Evolutionary conservation across 2,888 invertebrate species (phyloP).

Genomic region (Drosophila pseudotalamancana): DNA sequence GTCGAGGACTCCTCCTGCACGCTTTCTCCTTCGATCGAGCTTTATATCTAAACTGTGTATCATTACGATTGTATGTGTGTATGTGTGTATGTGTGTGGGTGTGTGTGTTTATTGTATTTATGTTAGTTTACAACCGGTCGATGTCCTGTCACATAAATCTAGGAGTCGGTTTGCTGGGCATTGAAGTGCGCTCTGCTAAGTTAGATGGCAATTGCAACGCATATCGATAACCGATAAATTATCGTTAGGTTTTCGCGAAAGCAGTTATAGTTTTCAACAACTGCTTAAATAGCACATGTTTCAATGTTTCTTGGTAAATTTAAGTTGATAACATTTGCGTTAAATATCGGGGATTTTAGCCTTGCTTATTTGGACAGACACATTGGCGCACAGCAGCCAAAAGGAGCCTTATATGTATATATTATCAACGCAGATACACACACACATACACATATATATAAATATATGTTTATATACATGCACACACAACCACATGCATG

Average conservation of each 20-base stretch:
- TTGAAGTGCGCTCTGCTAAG: background rate
- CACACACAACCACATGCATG: background rate
- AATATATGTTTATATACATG: slow-evolving; percentile 2
- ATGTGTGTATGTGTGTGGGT: slow-evolving; percentile 9
- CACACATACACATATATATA: background rate
- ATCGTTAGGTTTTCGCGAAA: background rate
- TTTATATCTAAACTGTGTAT: slow-evolving; percentile 27
- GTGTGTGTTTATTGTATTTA: no score
- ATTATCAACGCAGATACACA: slow-evolving; percentile 19
- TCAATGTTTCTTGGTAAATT: no score
- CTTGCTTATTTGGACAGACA: no score
- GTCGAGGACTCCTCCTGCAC: slow-evolving; percentile 17
- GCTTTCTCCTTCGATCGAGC: slow-evolving; percentile 8
- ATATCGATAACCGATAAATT: background rate
- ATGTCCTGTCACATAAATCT: slow-evolving; percentile 43
- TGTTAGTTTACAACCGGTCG: slow-evolving; percentile 60
- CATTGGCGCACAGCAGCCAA: slow-evolving; percentile 11
- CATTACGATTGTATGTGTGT: slow-evolving; percentile 6
- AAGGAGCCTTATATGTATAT: slow-evolving; percentile 38
- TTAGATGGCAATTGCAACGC: background rate
- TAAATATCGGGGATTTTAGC: background rate
- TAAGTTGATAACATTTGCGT: no score
- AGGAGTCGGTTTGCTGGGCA: slow-evolving; percentile 17
- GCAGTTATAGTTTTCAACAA: no score
- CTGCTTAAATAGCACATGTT: no score